Evolutionary conservation across 1,140 invertebrate species (phyloP).

Genomic region (Thrips palmi): DNA sequence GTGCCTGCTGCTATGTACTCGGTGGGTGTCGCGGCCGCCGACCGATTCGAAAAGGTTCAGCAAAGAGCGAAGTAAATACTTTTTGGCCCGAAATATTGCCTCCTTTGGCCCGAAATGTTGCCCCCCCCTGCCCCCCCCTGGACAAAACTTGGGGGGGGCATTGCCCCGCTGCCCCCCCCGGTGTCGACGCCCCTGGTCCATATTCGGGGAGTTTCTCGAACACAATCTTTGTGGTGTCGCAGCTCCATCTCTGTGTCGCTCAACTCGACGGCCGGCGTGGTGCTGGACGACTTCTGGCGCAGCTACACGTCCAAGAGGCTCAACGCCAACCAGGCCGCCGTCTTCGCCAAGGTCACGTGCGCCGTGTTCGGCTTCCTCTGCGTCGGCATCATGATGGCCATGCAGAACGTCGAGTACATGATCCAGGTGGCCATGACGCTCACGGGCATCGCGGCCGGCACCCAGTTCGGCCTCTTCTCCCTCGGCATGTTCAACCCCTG

Average conservation of each 20-base stretch:
- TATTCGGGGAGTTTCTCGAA: too few relatives aligned
- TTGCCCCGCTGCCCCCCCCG: too few relatives aligned
- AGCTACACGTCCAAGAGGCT: slow-evolving; percentile 9
- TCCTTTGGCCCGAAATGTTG: too few relatives aligned
- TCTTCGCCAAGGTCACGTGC: slow-evolving; percentile 11
- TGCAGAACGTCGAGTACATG: background rate
- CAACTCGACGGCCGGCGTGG: slow-evolving; percentile 62
- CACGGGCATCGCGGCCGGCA: slow-evolving; percentile 63
- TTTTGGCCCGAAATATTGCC: too few relatives aligned
- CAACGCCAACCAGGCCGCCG: slow-evolving; percentile 9
- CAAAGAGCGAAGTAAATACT: too few relatives aligned
- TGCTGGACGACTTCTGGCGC: slow-evolving; percentile 65
- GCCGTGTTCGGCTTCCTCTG: background rate
- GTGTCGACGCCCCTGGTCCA: too few relatives aligned
- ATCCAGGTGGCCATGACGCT: slow-evolving; percentile 54
- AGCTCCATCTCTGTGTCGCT: slow-evolving; percentile 67
- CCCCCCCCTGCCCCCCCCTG: too few relatives aligned
- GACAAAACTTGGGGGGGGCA: too few relatives aligned
- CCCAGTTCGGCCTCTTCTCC: slow-evolving; percentile 64
- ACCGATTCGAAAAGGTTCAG: too few relatives aligned
- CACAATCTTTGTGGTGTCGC: too few relatives aligned
- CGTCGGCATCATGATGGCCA: background rate
- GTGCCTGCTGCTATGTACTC: too few relatives aligned
- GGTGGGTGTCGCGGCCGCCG: too few relatives aligned
- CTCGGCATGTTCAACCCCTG: slow-evolving; percentile 68